A percentile compares a stretch with the other conserved stretches of the same genome.
Conservation (phyloP, 2,797 vertebrate genomes). For the Micropoecilia bifurca region DNA sequence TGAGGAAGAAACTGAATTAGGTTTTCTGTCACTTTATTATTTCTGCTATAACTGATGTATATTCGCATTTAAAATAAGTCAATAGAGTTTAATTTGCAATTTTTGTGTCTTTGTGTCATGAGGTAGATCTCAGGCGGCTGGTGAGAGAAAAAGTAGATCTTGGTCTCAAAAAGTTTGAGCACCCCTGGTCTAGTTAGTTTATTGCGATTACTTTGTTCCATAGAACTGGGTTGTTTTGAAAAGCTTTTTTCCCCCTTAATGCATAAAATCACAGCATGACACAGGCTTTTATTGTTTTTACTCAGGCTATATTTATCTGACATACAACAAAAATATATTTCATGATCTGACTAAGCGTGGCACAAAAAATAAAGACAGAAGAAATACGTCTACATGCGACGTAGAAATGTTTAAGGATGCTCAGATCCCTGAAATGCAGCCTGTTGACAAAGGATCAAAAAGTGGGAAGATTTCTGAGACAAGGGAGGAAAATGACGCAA, state of each 20-base stretch:
- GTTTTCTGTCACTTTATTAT: too few relatives aligned
- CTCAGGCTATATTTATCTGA: neutral
- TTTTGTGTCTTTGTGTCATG: too few relatives aligned
- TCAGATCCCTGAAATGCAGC: neutral
- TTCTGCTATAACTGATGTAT: too few relatives aligned
- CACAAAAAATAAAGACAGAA: neutral
- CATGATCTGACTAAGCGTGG: neutral
- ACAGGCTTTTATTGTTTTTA: neutral
- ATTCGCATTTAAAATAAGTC: too few relatives aligned
- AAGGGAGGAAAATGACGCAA: neutral
- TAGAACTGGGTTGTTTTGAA: neutral
- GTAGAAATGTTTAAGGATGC: neutral
- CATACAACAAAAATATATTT: neutral
- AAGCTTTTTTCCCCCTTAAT: neutral
- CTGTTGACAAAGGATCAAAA: neutral
- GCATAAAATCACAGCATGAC: neutral
- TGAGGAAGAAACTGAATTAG: too few relatives aligned
- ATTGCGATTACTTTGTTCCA: neutral
- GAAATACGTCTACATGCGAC: neutral
- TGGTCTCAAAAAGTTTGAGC: too few relatives aligned
- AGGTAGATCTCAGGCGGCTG: too few relatives aligned
- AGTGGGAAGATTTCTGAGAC: too few relatives aligned
- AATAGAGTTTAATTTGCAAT: too few relatives aligned
- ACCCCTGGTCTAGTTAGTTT: too few relatives aligned
- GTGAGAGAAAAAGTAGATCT: too few relatives aligned